Percentiles rank a stretch among this genome's conserved stretches.
These are phyloP conservation scores for Rotaria macrura DNA, from an alignment of 2,888 invertebrate genomes.

Conservation along the genomic window DNA sequence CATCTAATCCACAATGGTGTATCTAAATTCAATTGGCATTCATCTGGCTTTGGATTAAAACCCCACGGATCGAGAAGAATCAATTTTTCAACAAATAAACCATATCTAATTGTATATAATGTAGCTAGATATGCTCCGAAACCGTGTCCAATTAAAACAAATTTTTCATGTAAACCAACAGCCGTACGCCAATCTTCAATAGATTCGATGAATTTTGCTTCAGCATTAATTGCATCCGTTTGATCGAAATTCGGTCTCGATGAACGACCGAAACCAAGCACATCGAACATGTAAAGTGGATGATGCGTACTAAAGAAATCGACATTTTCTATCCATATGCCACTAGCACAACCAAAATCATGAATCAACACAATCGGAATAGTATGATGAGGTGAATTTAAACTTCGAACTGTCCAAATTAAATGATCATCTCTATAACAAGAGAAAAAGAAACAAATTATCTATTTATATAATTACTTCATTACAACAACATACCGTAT, in stretches of 20 bases:
- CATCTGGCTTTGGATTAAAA: constrained; percentile 43
- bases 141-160: constrained; percentile 81
- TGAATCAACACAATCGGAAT: constrained; percentile 28
- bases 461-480: too few species aligned
- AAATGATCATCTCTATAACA: not conserved
- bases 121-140: constrained; percentile 59
- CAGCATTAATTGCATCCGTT: constrained; percentile 66
- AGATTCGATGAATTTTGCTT: constrained; percentile 74
- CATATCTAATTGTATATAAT: constrained; percentile 55
- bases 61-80: constrained; percentile 86
- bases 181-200: constrained; percentile 88
- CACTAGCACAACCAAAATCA: constrained; percentile 31
- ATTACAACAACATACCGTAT: not conserved
- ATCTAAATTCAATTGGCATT: constrained; percentile 41
- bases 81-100: constrained; percentile 77
- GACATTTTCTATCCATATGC: constrained; percentile 31
- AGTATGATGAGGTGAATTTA: not conserved
- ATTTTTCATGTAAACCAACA: constrained; percentile 66
- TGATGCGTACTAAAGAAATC: constrained; percentile 50
- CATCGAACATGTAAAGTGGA: constrained; percentile 71
- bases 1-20: constrained; percentile 74
- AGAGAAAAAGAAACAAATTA: not conserved
- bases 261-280: not conserved
- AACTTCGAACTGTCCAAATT: not conserved
- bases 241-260: constrained; percentile 56